Conservation (phyloP, 2,797 vertebrate genomes). For the Rhyacichthys aspro region DNA sequence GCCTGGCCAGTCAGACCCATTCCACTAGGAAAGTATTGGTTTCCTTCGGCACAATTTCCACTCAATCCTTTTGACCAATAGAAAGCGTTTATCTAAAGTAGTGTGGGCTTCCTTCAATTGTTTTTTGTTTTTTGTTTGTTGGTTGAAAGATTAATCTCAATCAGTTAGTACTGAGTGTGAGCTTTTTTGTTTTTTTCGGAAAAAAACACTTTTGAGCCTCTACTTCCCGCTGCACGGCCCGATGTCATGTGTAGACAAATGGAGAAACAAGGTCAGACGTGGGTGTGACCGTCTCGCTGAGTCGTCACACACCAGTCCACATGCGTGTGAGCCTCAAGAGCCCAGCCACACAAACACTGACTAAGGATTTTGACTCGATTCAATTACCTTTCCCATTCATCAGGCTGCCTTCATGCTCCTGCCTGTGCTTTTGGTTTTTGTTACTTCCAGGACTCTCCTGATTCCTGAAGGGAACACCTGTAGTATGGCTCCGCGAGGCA, state of each 20-base stretch:
- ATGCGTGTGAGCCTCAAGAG: constrained; percentile 19
- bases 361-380: constrained; percentile 41
- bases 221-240: constrained; percentile 40
- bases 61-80: no score
- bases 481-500: constrained; percentile 61
- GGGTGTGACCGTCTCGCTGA: constrained; percentile 64
- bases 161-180: not conserved
- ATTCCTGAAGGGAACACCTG: constrained; percentile 69
- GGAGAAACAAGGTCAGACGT: constrained; percentile 69
- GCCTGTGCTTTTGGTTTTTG: constrained; percentile 41
- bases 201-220: constrained; percentile 42
- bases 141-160: no score
- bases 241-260: constrained; percentile 63
- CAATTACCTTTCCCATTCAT: constrained; percentile 56
- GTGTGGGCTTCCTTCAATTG: no score
- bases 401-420: constrained; percentile 38
- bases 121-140: no score
- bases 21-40: no score
- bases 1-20: no score
- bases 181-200: constrained; percentile 4
- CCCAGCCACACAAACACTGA: constrained; percentile 34
- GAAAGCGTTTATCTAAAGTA: no score
- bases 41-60: no score
- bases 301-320: constrained; percentile 41
- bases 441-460: constrained; percentile 44